These are phyloP conservation scores for Poecilia wingei DNA, from an alignment of 2,797 vertebrate genomes.

Conservation along the genomic window DNA sequence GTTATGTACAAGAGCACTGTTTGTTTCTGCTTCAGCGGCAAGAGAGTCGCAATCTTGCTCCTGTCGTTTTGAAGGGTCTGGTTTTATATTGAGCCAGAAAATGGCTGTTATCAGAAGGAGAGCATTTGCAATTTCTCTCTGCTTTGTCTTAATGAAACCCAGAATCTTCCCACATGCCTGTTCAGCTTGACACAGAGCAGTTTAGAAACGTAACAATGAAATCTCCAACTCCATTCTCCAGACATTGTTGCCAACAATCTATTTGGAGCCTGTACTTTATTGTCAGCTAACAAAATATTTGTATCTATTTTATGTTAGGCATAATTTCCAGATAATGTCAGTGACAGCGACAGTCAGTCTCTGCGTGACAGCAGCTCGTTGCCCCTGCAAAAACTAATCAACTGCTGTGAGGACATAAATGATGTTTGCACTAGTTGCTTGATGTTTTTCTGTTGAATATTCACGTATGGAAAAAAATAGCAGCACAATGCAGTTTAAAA, in stretches of 20 bases:
- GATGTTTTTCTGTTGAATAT: slow-evolving; percentile 9
- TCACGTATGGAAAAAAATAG: background rate
- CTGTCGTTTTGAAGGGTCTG: background rate
- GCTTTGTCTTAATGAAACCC: slow-evolving; percentile 13
- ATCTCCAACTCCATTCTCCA: slow-evolving; percentile 41
- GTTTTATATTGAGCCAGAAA: background rate
- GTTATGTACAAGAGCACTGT: background rate
- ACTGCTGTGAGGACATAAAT: slow-evolving; percentile 8
- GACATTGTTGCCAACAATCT: slow-evolving; percentile 42
- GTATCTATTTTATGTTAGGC: slow-evolving; percentile 39
- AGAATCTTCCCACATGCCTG: slow-evolving; percentile 15
- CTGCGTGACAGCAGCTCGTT: slow-evolving; percentile 20
- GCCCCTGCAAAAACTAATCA: slow-evolving; percentile 15
- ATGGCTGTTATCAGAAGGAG: background rate
- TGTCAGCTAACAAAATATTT: slow-evolving; percentile 44
- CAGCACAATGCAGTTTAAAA: slow-evolving; percentile 11
- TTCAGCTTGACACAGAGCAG: slow-evolving; percentile 24
- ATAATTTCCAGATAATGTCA: slow-evolving; percentile 40
- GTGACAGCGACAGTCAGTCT: slow-evolving; percentile 10
- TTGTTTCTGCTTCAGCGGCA: background rate
- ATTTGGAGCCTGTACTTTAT: slow-evolving; percentile 47
- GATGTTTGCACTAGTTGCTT: slow-evolving; percentile 19
- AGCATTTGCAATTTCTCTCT: slow-evolving; percentile 11
- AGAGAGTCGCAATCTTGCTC: background rate
- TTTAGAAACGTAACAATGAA: slow-evolving; percentile 34